A percentile compares a stretch with the other conserved stretches of the same genome.
phyloP scores from a whole-genome alignment of 2,113 vertebrate species.

The Heterochromis multidens region DNA sequence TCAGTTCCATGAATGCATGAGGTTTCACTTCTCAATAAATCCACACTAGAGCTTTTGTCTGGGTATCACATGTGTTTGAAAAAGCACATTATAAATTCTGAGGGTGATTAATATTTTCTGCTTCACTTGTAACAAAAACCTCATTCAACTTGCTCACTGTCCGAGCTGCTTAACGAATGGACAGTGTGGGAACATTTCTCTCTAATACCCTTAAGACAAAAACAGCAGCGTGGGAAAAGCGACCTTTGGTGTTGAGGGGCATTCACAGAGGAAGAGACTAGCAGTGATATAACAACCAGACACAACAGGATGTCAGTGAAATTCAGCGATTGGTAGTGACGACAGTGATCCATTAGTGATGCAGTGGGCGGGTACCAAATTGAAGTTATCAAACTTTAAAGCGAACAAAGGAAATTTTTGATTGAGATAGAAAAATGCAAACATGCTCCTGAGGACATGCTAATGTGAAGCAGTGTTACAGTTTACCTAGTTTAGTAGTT shows the following conservation, averaged over 20 bases:
- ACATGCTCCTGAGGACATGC: background rate
- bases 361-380: background rate
- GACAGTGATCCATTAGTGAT: background rate
- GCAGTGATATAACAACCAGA: background rate
- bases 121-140: conserved; percentile 36
- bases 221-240: background rate
- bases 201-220: background rate
- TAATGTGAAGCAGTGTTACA: background rate
- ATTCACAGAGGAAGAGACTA: background rate
- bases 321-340: background rate
- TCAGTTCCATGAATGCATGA: background rate
- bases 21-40: background rate
- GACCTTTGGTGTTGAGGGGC: background rate
- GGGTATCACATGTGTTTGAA: conserved; percentile 35
- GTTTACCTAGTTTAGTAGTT: background rate
- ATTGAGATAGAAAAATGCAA: background rate
- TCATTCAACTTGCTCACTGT: conserved; percentile 16
- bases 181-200: background rate
- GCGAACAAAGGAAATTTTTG: background rate
- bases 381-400: background rate
- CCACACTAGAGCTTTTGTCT: conserved; percentile 46
- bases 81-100: conserved; percentile 12
- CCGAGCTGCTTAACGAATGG: background rate
- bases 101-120: conserved; percentile 23
- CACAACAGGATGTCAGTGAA: background rate